Evolutionary conservation across 2,113 vertebrate species (phyloP).

Genomic region (Rhagologus leucostigma): DNA sequence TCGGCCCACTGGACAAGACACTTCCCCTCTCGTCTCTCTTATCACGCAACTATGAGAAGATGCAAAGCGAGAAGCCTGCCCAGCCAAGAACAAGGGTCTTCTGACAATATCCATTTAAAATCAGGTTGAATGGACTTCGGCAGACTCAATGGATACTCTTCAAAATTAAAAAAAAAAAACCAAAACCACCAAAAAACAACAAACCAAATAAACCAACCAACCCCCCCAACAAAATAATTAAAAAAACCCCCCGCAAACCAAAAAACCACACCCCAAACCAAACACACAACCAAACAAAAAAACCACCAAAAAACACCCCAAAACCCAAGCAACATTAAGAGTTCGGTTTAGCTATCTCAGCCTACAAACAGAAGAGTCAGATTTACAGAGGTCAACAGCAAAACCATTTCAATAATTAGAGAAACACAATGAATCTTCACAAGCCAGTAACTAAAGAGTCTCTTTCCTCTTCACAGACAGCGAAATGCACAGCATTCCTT

Average conservation of each 20-base stretch:
- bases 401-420: not conserved
- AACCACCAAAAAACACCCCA: accelerated
- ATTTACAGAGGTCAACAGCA: not conserved
- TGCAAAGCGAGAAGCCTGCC: not conserved
- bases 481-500: not conserved
- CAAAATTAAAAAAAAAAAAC: not conserved
- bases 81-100: not conserved
- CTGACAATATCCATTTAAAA: not conserved
- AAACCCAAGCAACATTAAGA: not conserved
- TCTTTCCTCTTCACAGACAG: not conserved
- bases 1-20: not conserved
- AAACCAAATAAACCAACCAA: too few species aligned
- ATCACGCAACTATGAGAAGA: not conserved
- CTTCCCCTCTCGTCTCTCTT: not conserved
- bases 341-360: not conserved
- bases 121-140: not conserved
- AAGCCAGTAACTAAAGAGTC: not conserved
- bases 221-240: not conserved
- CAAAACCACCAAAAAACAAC: not conserved
- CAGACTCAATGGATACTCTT: not conserved
- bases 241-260: not conserved
- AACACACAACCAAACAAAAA: not conserved
- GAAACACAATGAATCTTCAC: not conserved
- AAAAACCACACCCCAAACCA: not conserved
- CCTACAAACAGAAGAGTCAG: not conserved